Conservation (phyloP, 2,797 vertebrate species). For the Mormyrops boulengeri region DNA sequence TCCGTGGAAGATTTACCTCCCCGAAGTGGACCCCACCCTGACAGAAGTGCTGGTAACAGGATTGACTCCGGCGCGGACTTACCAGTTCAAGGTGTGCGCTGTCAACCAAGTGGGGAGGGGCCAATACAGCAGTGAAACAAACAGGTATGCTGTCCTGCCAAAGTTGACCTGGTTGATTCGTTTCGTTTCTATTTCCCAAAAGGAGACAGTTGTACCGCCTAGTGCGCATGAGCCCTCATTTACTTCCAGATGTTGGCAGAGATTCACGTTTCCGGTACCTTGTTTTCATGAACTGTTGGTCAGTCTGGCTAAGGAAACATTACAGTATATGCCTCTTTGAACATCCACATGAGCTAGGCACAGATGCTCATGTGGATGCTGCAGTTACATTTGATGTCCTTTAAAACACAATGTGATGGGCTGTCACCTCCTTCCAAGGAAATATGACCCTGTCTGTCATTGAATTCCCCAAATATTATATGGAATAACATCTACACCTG, state of each 20-base stretch:
- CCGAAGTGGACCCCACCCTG: slow-evolving; percentile 70
- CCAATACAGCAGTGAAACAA: slow-evolving; percentile 84
- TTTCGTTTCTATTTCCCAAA: not conserved
- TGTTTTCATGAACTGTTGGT: not conserved
- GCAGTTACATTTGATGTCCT: not conserved
- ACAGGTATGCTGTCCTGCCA: slow-evolving; percentile 66
- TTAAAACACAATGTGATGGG: not conserved
- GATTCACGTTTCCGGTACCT: not conserved
- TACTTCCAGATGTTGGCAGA: not conserved
- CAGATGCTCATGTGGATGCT: not conserved
- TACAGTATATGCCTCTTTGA: not conserved
- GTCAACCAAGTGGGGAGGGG: slow-evolving; percentile 92
- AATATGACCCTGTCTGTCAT: not conserved
- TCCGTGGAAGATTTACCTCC: slow-evolving; percentile 87
- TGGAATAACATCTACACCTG: not conserved
- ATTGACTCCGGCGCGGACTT: slow-evolving; percentile 85
- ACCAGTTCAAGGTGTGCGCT: slow-evolving; percentile 89
- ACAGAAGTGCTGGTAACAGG: slow-evolving; percentile 71
- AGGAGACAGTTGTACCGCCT: not conserved
- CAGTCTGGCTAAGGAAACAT: not conserved
- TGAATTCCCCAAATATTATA: not conserved
- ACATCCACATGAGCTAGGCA: not conserved
- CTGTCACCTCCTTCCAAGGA: not conserved
- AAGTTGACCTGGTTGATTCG: not conserved
- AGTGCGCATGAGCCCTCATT: not conserved